Conservation (phyloP, 2,888 invertebrate species). For the Drosophila neonasuta region DNA sequence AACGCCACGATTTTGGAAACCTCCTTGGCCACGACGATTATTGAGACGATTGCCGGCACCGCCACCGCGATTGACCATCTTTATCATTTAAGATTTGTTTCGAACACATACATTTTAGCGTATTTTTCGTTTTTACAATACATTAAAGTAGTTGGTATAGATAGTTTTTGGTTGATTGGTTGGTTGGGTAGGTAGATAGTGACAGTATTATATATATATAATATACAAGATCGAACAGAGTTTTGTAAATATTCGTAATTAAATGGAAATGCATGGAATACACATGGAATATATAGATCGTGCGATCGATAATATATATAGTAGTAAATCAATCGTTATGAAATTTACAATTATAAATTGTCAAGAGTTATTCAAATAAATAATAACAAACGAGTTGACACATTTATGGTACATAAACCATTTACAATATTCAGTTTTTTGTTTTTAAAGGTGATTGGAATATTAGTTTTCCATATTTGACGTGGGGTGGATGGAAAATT, state of each 20-base stretch:
- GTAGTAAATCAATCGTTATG: slow-evolving; percentile 12
- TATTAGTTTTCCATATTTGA: slow-evolving; percentile 24
- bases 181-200: slow-evolving; percentile 8
- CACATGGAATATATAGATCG: slow-evolving; percentile 9
- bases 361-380: slow-evolving; percentile 20
- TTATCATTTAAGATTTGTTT: slow-evolving; percentile 46
- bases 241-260: slow-evolving; percentile 13
- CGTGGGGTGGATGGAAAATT: slow-evolving; percentile 19
- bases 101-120: slow-evolving; percentile 9
- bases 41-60: slow-evolving; percentile 77
- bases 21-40: slow-evolving; percentile 82
- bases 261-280: slow-evolving; percentile 36
- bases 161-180: background rate
- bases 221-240: slow-evolving; percentile 7
- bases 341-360: slow-evolving; percentile 32
- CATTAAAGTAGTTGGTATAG: slow-evolving; percentile 32
- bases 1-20: slow-evolving; percentile 82
- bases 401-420: slow-evolving; percentile 36
- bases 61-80: slow-evolving; percentile 82
- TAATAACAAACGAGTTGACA: slow-evolving; percentile 32
- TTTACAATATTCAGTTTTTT: slow-evolving; percentile 45
- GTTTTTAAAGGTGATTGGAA: slow-evolving; percentile 23
- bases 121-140: slow-evolving; percentile 30
- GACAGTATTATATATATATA: slow-evolving; percentile 13
- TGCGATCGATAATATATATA: slow-evolving; percentile 33